Evolutionary conservation across 2,888 invertebrate species (phyloP), one percentile per base, ranked within the genome.

Genomic region (Nomada goodeniana): DNA sequence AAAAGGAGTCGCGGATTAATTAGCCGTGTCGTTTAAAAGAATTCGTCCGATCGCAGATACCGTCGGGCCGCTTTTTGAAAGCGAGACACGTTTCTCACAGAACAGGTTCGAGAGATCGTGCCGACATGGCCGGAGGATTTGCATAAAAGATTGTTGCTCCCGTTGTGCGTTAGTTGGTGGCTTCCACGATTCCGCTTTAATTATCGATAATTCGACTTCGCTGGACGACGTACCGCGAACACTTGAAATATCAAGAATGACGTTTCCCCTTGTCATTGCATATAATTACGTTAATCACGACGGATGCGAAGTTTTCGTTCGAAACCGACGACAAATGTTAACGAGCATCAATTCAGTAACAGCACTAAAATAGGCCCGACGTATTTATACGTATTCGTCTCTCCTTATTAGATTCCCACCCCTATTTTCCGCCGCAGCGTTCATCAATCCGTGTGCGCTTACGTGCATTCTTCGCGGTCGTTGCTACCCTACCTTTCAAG

Each of bases 101-200:
- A 81, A 86, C 86, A 79, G 83, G 85, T 85, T 82, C 82, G 67
- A 82, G 72, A 61, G 63, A 78, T 72, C 76, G 57, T 50, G 65
- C 67, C 52, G 53, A 82, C 71, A 47, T 23, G 50, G 11, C 15
- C 42, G 29, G 26, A 26, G 63, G 65, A 83, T 86, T 86, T 83
- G 86, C 83, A 83, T 83, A 85, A 86, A 79, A 55, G 69, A 59
- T 60, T 20, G 59, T 18, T 65, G 55, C 36, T 29, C 9, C 52
- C 64, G 7, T 18, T 52, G 50, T 15, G 23, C 20, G 53, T 65
- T 36, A 15, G 59, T 50, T 20, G 26, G 52, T 36, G 26, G 74
- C 65, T 55, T 74, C 64, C 71, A 67, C 68, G 82, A 82, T 85
- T 75, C 59, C 76, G 50, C 79, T 84, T 85, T 86, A 82, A 86